A percentile compares a stretch with the other conserved stretches of the same genome.
These are phyloP conservation scores for Palloptera scutellata DNA, from an alignment of 2,888 invertebrate species.

Conservation along the genomic window DNA sequence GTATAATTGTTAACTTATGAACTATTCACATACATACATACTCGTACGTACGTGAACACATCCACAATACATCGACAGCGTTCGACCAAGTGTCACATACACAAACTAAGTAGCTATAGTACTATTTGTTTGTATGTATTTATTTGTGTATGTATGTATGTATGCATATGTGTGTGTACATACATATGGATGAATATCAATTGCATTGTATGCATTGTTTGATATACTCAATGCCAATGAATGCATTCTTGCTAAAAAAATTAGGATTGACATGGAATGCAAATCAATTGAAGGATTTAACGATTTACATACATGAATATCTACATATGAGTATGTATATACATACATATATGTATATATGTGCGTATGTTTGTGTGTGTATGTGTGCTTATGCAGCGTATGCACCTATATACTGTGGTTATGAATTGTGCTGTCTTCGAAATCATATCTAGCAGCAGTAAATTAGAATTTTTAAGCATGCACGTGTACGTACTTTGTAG, in stretches of 20 bases:
- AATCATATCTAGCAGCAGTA: no score
- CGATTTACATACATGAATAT: background rate
- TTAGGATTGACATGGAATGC: conserved; percentile 17
- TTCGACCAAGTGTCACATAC: background rate
- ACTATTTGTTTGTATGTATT: no score
- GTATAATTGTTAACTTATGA: no score
- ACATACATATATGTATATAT: background rate
- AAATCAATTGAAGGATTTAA: conserved; percentile 15
- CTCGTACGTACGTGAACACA: conserved; percentile 1
- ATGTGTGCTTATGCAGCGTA: background rate
- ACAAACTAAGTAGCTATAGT: background rate
- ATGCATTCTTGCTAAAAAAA: conserved; percentile 13
- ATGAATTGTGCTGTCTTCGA: background rate
- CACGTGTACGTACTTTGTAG: no score
- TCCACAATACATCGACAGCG: background rate
- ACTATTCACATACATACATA: conserved; percentile 2
- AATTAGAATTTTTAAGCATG: no score
- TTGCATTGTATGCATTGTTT: conserved; percentile 22
- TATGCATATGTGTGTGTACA: conserved; percentile 19
- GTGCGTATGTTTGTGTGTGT: conserved; percentile 5
- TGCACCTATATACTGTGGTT: conserved; percentile 27
- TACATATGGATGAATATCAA: conserved; percentile 2
- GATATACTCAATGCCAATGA: background rate
- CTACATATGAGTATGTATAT: conserved; percentile 1
- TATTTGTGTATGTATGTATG: background rate